Conservation (phyloP, 2,113 vertebrate genomes). For the Platichthys flesus region DNA sequence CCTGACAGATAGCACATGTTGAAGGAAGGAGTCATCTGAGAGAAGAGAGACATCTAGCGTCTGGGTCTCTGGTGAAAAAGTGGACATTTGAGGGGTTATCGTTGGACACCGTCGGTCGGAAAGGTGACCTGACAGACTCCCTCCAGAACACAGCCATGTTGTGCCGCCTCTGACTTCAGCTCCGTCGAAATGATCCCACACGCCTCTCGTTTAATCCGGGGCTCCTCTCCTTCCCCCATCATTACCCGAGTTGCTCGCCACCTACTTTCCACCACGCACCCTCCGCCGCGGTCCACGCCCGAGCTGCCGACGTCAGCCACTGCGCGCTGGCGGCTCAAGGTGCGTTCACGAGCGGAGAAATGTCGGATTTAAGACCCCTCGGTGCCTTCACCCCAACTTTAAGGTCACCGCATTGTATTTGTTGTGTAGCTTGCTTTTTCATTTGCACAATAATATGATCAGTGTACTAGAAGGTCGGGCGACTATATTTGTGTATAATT, state of each 20-base stretch:
- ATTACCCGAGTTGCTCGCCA: too few species aligned
- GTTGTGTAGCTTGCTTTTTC: neutral
- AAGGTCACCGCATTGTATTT: neutral
- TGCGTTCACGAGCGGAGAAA: neutral
- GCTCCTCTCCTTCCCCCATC: conserved; percentile 52
- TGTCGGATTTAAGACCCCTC: fast-evolving
- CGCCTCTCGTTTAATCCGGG: conserved; percentile 38
- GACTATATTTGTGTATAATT: too few species aligned
- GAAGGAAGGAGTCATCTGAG: neutral
- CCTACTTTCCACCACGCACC: too few species aligned
- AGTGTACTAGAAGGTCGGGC: too few species aligned
- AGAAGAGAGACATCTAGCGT: conserved; percentile 48
- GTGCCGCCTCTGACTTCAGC: neutral
- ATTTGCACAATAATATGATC: neutral
- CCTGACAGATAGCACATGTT: neutral
- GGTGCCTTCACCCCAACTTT: neutral
- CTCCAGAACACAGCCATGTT: conserved; percentile 12
- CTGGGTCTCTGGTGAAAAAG: conserved; percentile 2
- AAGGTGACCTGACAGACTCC: neutral
- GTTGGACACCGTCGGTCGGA: too few species aligned
- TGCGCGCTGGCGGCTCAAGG: conserved; percentile 47
- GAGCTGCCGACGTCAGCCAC: conserved; percentile 68
- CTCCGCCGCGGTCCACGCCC: conserved; percentile 73
- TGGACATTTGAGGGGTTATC: neutral
- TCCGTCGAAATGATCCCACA: conserved; percentile 9